phyloP scores from a whole-genome alignment of 2,113 vertebrate species.

The Etia nguti region DNA sequence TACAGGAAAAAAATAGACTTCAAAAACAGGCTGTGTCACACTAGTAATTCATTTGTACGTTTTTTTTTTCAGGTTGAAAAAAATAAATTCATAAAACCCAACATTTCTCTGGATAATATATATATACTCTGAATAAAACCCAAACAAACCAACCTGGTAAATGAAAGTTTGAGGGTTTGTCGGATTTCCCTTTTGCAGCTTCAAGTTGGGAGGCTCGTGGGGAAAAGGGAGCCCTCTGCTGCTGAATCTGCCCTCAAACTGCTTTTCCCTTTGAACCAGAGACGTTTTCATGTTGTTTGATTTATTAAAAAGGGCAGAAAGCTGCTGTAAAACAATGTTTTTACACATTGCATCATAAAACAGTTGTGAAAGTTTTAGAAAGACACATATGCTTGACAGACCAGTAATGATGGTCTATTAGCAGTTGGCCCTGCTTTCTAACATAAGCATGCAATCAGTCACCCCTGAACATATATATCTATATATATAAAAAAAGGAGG shows the following conservation, averaged over 20 bases:
- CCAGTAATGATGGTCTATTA: not conserved
- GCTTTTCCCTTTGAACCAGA: not conserved
- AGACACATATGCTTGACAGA: not conserved
- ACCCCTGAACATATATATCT: constrained; percentile 24
- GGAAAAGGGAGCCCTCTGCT: constrained; percentile 38
- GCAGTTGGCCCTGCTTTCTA: not conserved
- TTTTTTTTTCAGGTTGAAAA: too few species aligned
- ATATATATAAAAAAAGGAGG: not conserved
- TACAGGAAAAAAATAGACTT: not conserved
- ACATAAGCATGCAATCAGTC: not conserved
- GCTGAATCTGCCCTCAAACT: not conserved
- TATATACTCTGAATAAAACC: fast-evolving
- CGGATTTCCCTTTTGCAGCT: not conserved
- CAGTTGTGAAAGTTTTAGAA: not conserved
- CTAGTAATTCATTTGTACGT: not conserved
- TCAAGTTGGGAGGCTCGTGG: not conserved
- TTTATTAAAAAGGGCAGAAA: not conserved
- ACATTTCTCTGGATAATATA: not conserved
- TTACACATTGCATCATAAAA: not conserved
- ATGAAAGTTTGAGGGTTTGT: not conserved
- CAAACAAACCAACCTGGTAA: not conserved
- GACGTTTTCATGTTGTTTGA: not conserved
- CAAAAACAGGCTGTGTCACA: not conserved
- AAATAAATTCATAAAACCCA: not conserved
- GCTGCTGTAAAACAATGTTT: not conserved